Percentiles rank a stretch among this genome's conserved stretches.
These are phyloP conservation scores for Drosophila auraria DNA, from an alignment of 1,140 invertebrate genomes.

Conservation along the genomic window DNA sequence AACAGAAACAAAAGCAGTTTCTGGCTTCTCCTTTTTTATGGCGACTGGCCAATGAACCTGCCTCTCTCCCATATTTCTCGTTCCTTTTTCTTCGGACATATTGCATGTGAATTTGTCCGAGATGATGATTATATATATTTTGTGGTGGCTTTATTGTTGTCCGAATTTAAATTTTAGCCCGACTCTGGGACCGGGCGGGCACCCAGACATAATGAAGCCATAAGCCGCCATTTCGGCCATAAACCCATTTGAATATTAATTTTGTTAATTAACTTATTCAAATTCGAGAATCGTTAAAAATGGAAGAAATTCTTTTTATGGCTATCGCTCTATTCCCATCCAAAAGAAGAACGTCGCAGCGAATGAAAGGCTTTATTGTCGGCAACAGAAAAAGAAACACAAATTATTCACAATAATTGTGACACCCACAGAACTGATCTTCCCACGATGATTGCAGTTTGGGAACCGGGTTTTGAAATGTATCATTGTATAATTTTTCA, in stretches of 20 bases:
- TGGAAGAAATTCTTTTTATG: slow-evolving; percentile 70
- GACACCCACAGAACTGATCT: slow-evolving; percentile 49
- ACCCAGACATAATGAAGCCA: slow-evolving; percentile 74
- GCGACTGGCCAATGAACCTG: slow-evolving; percentile 77
- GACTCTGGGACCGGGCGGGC: slow-evolving; percentile 31
- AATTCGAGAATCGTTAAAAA: slow-evolving; percentile 77
- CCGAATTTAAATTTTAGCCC: slow-evolving; percentile 59
- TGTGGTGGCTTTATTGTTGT: slow-evolving; percentile 67
- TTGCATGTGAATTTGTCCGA: slow-evolving; percentile 74
- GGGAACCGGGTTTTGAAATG: slow-evolving; percentile 19
- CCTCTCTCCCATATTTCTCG: slow-evolving; percentile 54
- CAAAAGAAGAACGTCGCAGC: slow-evolving; percentile 5
- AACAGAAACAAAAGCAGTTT: slow-evolving; percentile 41
- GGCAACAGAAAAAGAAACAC: slow-evolving; percentile 44
- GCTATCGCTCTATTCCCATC: slow-evolving; percentile 36
- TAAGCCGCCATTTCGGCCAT: slow-evolving; percentile 76
- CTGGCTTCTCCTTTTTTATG: slow-evolving; percentile 48
- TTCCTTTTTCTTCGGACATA: slow-evolving; percentile 39
- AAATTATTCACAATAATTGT: slow-evolving; percentile 59
- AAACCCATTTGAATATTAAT: slow-evolving; percentile 83
- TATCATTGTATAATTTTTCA: slow-evolving; percentile 1
- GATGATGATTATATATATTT: slow-evolving; percentile 66
- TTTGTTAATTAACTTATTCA: slow-evolving; percentile 83
- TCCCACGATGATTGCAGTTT: slow-evolving; percentile 36
- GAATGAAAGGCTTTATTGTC: slow-evolving; percentile 61